These are phyloP conservation scores for Sesamia inferens DNA, from an alignment of 2,888 invertebrate species.

Conservation along the genomic window DNA sequence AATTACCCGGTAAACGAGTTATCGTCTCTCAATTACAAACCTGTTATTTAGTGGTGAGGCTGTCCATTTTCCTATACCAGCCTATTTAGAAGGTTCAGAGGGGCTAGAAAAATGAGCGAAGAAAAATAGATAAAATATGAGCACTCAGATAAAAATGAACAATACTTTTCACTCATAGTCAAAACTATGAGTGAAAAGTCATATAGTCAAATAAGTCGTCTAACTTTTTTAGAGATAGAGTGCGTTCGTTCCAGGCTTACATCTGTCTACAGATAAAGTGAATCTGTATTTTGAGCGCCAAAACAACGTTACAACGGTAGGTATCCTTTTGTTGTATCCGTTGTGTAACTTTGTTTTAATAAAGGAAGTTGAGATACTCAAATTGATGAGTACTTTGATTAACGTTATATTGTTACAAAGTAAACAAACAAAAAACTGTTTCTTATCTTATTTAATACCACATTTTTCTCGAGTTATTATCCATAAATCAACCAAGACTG, in stretches of 20 bases:
- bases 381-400: not conserved
- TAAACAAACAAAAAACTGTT: not conserved
- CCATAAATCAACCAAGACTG: not conserved
- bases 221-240: not conserved
- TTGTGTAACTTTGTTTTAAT: not conserved
- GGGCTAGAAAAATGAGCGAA: not conserved
- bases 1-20: constrained; percentile 10
- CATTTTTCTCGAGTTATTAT: not conserved
- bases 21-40: constrained; percentile 14
- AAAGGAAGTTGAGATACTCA: constrained; percentile 10
- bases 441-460: not conserved
- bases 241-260: not conserved
- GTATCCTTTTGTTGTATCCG: no score
- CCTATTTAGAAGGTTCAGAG: not conserved
- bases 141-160: no score
- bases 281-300: constrained; percentile 26
- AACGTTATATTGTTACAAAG: not conserved
- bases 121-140: not conserved
- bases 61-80: not conserved
- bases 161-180: not conserved
- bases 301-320: not conserved
- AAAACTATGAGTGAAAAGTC: no score
- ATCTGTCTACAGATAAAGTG: constrained; percentile 10
- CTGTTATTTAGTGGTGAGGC: not conserved
- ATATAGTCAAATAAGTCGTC: not conserved